Conservation (phyloP, 2,797 vertebrate species). For the Euphonia xanthogaster region DNA sequence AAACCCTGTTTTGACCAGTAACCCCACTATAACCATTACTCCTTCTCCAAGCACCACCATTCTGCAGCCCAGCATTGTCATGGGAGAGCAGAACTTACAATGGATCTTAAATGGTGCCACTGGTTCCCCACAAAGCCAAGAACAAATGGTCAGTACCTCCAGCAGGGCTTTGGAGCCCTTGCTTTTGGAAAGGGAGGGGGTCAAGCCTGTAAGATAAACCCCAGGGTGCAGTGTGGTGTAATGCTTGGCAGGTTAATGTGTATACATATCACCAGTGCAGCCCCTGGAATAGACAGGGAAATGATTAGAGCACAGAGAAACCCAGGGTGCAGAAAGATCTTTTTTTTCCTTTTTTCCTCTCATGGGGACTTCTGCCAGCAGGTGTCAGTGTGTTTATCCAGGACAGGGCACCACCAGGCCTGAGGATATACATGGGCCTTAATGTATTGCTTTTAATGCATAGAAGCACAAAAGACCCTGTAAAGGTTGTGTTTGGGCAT, state of each 20-base stretch:
- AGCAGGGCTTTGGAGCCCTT: not conserved
- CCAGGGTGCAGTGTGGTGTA: not conserved
- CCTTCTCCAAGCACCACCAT: conserved; percentile 84
- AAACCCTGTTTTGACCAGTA: conserved; percentile 80
- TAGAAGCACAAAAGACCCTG: not conserved
- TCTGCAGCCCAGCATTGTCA: conserved; percentile 90
- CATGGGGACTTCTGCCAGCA: not conserved
- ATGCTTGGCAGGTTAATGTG: not conserved
- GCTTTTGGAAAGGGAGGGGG: not conserved
- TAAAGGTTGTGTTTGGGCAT: not conserved
- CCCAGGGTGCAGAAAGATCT: not conserved
- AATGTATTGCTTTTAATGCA: not conserved
- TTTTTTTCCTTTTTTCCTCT: not conserved
- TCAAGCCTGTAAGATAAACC: not conserved
- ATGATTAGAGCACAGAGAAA: not conserved
- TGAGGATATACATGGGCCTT: not conserved
- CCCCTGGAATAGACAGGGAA: not conserved
- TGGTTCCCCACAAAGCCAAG: conserved; percentile 85
- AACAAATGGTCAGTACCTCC: conserved; percentile 85
- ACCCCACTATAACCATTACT: conserved; percentile 86
- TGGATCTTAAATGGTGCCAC: conserved; percentile 96
- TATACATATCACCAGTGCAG: fast-evolving
- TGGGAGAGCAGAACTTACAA: conserved; percentile 97
- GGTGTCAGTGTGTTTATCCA: not conserved
- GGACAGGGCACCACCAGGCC: not conserved